Conservation (phyloP, 2,797 vertebrate species). For the Octomys mimax region DNA sequence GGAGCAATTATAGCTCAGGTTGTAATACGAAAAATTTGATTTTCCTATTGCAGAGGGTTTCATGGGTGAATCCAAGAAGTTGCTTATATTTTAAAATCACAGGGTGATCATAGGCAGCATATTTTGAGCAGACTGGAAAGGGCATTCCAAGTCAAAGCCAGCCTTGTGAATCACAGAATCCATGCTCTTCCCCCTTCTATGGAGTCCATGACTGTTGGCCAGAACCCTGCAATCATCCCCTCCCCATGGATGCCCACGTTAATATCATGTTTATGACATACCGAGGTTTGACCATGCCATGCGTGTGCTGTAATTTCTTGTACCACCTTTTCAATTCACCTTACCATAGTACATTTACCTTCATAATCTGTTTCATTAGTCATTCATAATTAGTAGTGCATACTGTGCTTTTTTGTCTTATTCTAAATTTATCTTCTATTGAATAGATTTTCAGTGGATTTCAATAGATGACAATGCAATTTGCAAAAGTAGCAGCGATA, state of each 20-base stretch:
- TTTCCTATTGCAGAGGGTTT: not conserved
- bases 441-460: not conserved
- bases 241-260: not conserved
- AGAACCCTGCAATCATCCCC: not conserved
- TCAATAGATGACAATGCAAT: not conserved
- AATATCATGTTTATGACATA: rapidly evolving
- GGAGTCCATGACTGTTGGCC: not conserved
- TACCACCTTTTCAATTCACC: rapidly evolving
- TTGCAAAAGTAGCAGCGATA: not conserved
- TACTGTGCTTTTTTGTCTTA: not conserved
- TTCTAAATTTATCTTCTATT: not conserved
- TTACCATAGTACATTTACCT: not conserved
- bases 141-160: not conserved
- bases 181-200: no score
- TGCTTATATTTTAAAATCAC: not conserved
- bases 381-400: not conserved
- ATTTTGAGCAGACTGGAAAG: not conserved
- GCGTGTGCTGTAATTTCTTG: not conserved
- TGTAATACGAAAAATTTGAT: not conserved
- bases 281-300: rapidly evolving
- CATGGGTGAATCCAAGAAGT: not conserved
- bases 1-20: not conserved
- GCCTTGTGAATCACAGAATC: not conserved
- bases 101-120: not conserved
- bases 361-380: not conserved